Evolutionary conservation across 2,888 invertebrate species (phyloP), one percentile per base, ranked within the genome.

Genomic region (Mycalesis mineus): DNA sequence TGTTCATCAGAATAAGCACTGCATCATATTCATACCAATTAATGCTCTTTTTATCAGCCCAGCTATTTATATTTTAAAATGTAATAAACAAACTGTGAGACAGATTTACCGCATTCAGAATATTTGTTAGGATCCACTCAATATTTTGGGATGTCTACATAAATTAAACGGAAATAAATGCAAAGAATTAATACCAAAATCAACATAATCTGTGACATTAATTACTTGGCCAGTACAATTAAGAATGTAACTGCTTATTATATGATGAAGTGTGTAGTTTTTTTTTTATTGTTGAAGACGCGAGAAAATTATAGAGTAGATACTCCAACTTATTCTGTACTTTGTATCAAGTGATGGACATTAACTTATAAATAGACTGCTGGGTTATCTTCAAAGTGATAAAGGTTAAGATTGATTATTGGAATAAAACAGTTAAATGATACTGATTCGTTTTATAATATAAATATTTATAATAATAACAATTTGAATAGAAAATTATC

Each of bases 331-430:
- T 53, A 47, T 42, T 42, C 33, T 15, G 17, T 29, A 44, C 31
- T 47, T 53, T 49, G 36, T 50, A 44, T 47, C 3, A 42, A 37
- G 40, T 47, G 39, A 57, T 14, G 37, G 33, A 57, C 53, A 54
- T 14, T 36, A 11, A 36, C 36, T 48, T 58, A 61, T 61, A 58
- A 57, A 60, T 52, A 57, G 50, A 37, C 33, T 52, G n/a, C n/a
- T n/a, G n/a, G 55, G 50, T 61, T 55, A 58, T 58, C 51, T 53
- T 33, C 0, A 28, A 47, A 52, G 51, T 52, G 58, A 61, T 61
- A 61, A 55, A 58, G 55, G 47, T 44, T 51, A 52, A 51, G 31
- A 50, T 60, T 57, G 41, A 57, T 51, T 57, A 58, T 50, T 50
- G 54, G 17, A 42, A 50, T 45, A 60, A 36, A 47, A 47, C 52